phyloP scores from a whole-genome alignment of 2,797 vertebrate species.

The Anguilla anguilla region DNA sequence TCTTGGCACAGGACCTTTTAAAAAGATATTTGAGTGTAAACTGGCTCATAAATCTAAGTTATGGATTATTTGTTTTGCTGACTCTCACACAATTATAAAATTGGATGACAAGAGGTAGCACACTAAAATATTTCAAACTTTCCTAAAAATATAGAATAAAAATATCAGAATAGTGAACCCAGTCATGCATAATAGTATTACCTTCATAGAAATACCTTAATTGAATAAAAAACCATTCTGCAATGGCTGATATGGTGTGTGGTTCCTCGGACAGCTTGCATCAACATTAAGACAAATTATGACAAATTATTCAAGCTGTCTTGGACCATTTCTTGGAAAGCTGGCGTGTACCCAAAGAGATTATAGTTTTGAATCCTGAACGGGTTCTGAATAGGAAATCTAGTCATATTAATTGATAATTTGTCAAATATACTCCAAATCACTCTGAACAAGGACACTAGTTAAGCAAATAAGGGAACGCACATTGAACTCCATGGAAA shows the following conservation, averaged over 20 bases:
- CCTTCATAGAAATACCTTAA: not conserved
- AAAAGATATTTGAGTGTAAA: not conserved
- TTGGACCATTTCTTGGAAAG: too few relatives aligned
- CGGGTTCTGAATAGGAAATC: too few relatives aligned
- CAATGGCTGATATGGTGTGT: not conserved
- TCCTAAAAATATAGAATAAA: not conserved
- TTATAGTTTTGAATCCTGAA: not conserved
- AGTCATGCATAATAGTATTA: not conserved
- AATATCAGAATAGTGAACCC: too few relatives aligned
- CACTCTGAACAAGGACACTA: not conserved
- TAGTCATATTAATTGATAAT: too few relatives aligned
- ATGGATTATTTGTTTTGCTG: too few relatives aligned
- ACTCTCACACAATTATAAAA: too few relatives aligned
- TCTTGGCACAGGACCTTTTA: not conserved
- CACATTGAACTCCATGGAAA: not conserved
- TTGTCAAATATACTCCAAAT: too few relatives aligned
- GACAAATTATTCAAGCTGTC: too few relatives aligned
- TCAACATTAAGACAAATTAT: too few relatives aligned
- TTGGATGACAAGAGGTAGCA: not conserved
- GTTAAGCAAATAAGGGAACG: not conserved
- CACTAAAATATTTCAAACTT: not conserved
- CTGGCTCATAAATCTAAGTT: too few relatives aligned
- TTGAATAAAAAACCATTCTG: not conserved
- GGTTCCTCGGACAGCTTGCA: not conserved
- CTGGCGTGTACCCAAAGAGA: too few relatives aligned